These are phyloP conservation scores for Tridacna gigas DNA, from an alignment of 2,888 invertebrate genomes.

Conservation along the genomic window DNA sequence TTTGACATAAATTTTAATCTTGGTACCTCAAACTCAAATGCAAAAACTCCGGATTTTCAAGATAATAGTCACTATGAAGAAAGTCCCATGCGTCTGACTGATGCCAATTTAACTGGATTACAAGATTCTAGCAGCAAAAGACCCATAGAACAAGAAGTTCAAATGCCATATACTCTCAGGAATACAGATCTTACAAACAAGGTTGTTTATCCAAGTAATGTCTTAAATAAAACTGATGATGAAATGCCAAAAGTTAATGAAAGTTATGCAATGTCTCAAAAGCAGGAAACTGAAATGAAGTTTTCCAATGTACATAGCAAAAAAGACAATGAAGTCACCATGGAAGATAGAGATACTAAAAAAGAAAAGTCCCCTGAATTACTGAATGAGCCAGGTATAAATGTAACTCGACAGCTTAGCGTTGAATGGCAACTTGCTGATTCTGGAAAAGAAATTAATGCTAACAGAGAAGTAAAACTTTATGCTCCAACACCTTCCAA, in stretches of 20 bases:
- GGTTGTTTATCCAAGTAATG: constrained; percentile 18
- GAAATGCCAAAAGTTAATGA: not conserved
- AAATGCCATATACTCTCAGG: constrained; percentile 10
- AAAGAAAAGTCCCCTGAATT: not conserved
- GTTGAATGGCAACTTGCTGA: not conserved
- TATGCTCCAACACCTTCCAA: constrained; percentile 24
- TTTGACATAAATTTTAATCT: constrained; percentile 10
- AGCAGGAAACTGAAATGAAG: no score
- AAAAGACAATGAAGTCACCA: not conserved
- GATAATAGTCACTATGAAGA: not conserved
- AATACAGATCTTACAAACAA: not conserved
- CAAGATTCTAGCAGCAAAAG: not conserved
- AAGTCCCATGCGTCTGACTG: not conserved
- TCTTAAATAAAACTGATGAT: not conserved
- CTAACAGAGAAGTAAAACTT: not conserved
- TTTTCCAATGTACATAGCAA: no score
- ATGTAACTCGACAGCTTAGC: no score
- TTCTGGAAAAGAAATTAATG: not conserved
- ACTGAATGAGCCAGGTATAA: not conserved
- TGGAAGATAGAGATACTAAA: not conserved
- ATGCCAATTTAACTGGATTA: not conserved
- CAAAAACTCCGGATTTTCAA: not conserved
- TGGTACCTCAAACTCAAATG: not conserved
- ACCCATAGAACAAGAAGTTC: not conserved
- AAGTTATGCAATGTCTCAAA: not conserved